Conservation (phyloP, 1,140 invertebrate species). For the Formica selysi region DNA sequence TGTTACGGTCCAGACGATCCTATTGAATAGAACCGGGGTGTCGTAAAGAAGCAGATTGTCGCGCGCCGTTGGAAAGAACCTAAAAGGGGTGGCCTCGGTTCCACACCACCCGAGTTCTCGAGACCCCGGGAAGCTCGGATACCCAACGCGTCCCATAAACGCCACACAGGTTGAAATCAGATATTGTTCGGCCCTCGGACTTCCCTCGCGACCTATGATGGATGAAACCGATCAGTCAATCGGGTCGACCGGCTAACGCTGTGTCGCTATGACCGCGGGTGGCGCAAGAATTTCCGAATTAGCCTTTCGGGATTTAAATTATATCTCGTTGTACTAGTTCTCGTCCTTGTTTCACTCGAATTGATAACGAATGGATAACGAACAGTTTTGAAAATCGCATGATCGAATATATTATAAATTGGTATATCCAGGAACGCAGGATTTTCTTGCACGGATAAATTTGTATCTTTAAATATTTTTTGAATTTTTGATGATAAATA, state of each 20-base stretch:
- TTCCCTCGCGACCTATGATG: conserved; percentile 59
- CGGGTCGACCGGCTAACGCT: conserved; percentile 15
- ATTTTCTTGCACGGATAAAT: neutral
- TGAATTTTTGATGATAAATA: neutral
- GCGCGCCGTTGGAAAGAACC: conserved; percentile 12
- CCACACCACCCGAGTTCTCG: conserved; percentile 13
- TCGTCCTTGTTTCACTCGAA: neutral
- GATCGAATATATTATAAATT: neutral
- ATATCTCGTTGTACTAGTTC: neutral
- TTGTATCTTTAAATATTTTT: neutral
- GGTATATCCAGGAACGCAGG: neutral
- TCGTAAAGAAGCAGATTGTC: conserved; percentile 58
- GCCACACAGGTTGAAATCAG: conserved; percentile 68
- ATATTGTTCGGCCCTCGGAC: conserved; percentile 60
- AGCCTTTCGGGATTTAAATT: conserved; percentile 5
- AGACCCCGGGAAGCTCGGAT: conserved; percentile 7
- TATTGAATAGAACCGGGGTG: conserved; percentile 45
- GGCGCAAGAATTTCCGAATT: conserved; percentile 26
- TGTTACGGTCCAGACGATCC: neutral
- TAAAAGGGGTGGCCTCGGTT: conserved; percentile 14
- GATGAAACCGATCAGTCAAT: conserved; percentile 73
- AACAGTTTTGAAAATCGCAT: neutral
- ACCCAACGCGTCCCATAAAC: conserved; percentile 51
- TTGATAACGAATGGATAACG: neutral
- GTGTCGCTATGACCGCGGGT: neutral